Evolutionary conservation across 2,888 invertebrate genomes (phyloP), one percentile per base, ranked within the genome.

Genomic region (Keiferia lycopersicella): DNA sequence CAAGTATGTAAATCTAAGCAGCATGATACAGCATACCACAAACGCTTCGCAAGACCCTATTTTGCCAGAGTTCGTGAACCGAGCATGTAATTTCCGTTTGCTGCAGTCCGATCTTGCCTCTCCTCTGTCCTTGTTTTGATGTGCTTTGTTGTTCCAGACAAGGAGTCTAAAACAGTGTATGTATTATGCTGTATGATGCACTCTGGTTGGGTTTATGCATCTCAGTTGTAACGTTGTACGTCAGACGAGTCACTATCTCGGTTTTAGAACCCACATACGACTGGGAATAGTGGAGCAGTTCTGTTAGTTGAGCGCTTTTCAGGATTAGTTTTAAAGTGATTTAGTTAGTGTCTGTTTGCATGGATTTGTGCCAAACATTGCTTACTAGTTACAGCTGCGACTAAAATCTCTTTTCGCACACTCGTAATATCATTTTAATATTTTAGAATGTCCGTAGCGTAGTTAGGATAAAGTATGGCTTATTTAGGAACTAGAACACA

Each of bases 281-380:
- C 26, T 26, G 26, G 11, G 26, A 14, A 12, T 12, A 1, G 51
- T 20, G 4, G 12, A 4, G 51, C 14, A 53, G 53, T 53, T 53
- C 34, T 56, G 26, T 26, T 11, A 56, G 56, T 26, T 10, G 34
- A 16, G 26, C 34, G 56, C 51, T 22, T 26, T 53, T 53, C 51
- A 56, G 56, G n/a, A 56, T 56, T 30, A 30, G n/a, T 56, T 56
- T 56, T 16, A 56, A 56, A 14, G 22, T 53, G 51, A 56, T 56
- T 30, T 11, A 56, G 56, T 56, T 56, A 56, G n/a, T 34, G n/a
- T 56, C 56, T 10, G 34, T 56, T 56, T 56, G n/a, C 53, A 7
- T 64, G 65, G 64, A 66, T 39, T 16, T 26, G 62, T 30, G 58
- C 39, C 18, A 66, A 70, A 66, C 64, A 53, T 12, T 12, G 22